phyloP scores from a whole-genome alignment of 2,888 invertebrate species.

The Elmis aenea region DNA sequence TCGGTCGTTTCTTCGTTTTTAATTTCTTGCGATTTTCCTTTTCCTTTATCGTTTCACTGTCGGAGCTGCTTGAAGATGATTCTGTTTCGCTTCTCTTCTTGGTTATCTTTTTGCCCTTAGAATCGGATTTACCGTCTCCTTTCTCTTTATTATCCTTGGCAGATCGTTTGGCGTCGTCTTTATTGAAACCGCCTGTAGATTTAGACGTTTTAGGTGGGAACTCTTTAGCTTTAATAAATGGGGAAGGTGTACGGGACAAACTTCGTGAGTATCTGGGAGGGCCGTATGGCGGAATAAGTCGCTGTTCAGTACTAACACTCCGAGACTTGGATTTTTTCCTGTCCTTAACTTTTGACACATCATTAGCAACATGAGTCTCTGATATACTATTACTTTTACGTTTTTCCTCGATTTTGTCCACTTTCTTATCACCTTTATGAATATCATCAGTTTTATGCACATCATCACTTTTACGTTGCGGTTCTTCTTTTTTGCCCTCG shows the following conservation, averaged over 20 bases:
- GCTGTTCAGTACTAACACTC: slow-evolving; percentile 39
- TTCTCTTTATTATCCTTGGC: slow-evolving; percentile 32
- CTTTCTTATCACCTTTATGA: slow-evolving; percentile 30
- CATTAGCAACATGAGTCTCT: slow-evolving; percentile 27
- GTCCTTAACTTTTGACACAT: slow-evolving; percentile 30
- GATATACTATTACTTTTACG: slow-evolving; percentile 27
- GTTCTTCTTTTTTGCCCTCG: slow-evolving; percentile 29
- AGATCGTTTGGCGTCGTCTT: slow-evolving; percentile 44
- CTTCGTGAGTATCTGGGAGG: slow-evolving; percentile 62
- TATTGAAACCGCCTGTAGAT: slow-evolving; percentile 30
- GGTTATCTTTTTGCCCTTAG: slow-evolving; percentile 37
- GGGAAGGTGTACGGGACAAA: slow-evolving; percentile 80
- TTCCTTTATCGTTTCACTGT: slow-evolving; percentile 40
- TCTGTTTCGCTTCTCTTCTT: slow-evolving; percentile 46
- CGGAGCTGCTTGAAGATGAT: slow-evolving; percentile 42
- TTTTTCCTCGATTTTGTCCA: slow-evolving; percentile 25
- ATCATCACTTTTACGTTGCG: slow-evolving; percentile 48
- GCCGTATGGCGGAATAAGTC: slow-evolving; percentile 43
- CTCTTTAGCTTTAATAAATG: slow-evolving; percentile 69
- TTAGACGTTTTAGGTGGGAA: slow-evolving; percentile 50
- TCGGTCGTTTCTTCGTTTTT: slow-evolving; percentile 39
- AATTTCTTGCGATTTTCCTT: slow-evolving; percentile 37
- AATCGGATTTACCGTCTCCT: slow-evolving; percentile 24
- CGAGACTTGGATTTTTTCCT: slow-evolving; percentile 39
- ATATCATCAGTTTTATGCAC: slow-evolving; percentile 42